A percentile compares a stretch with the other conserved stretches of the same genome.
These are phyloP conservation scores for Esox masquinongy DNA, from an alignment of 2,797 vertebrate genomes.

Conservation along the genomic window DNA sequence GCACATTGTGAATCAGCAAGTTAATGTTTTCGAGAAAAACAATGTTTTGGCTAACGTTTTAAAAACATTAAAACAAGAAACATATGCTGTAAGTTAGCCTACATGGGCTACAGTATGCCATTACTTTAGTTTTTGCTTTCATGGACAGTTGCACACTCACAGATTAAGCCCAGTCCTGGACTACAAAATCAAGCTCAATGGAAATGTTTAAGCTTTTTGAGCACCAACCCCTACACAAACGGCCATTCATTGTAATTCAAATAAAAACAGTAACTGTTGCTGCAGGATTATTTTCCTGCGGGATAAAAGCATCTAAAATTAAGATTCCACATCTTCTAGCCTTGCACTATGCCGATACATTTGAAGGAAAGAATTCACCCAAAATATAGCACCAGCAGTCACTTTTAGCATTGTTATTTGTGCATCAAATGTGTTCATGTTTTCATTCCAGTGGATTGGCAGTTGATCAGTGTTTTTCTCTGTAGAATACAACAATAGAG, in stretches of 20 bases:
- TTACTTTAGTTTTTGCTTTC: conserved; percentile 5
- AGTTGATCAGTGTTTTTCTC: conserved; percentile 32
- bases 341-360: conserved; percentile 46
- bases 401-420: conserved; percentile 54
- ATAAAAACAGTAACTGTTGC: too few relatives aligned
- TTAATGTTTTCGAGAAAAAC: not conserved
- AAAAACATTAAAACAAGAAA: not conserved
- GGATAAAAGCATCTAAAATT: too few relatives aligned
- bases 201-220: too few relatives aligned
- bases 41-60: not conserved
- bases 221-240: too few relatives aligned
- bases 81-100: too few relatives aligned
- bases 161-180: too few relatives aligned
- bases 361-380: conserved; percentile 54
- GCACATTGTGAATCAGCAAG: too few relatives aligned
- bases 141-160: conserved; percentile 33
- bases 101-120: not conserved
- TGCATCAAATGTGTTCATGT: conserved; percentile 48
- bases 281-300: too few relatives aligned
- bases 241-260: too few relatives aligned
- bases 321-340: conserved; percentile 38
- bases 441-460: conserved; percentile 39
- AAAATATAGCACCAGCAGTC: conserved; percentile 51
- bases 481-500: conserved; percentile 13
- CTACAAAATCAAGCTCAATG: too few relatives aligned